Evolutionary conservation across 2,797 vertebrate species (phyloP), one percentile per base, ranked within the genome.

Genomic region (Megaceryle alcyon): DNA sequence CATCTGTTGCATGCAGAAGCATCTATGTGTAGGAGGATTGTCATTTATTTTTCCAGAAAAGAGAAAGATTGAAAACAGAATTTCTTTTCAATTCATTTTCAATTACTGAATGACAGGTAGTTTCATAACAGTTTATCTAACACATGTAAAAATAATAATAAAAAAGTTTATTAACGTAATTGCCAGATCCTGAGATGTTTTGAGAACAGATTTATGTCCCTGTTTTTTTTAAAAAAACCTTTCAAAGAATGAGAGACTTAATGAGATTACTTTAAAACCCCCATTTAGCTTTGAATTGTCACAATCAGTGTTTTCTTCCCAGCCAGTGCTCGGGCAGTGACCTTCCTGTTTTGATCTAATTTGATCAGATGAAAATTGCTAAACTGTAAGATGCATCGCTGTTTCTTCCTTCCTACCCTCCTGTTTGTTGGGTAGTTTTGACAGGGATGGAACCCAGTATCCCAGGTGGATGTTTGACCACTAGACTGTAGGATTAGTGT

Each of bases 401-500:
- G 23, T 68, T 88, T 77, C 33, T 49, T 64, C 44, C 44, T 73
- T 68, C 78, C 48, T 73, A 22, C 44, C 29, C 26, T 88, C 54
- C 57, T 54, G 22, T 73, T 73, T 84, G 60, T 46, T 77, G 44
- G 85, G 75, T 86, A 37, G 39, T 75, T 96, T 92, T 95, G 78
- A 54, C 90, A 86, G 64, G 41, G 51, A 73, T 60, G 71, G 28
- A 86, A 85, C 53, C 71, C 35, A 31, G 56, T 82, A 79, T 82
- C 78, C 88, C 90, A 85, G 60, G 66, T 87, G 92, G 33, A 53
- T 66, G 43, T 95, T 89, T 93, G 88, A 82, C 75, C 53, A 46
- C 81, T 68, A 79, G 90, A 49, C 93, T 96, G 81, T 88, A 68
- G 86, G 79, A 85, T 94, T 90, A 89, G 64, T 48, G 35, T 86